Evolutionary conservation across 2,797 vertebrate genomes (phyloP).

Genomic region (Channa striata): DNA sequence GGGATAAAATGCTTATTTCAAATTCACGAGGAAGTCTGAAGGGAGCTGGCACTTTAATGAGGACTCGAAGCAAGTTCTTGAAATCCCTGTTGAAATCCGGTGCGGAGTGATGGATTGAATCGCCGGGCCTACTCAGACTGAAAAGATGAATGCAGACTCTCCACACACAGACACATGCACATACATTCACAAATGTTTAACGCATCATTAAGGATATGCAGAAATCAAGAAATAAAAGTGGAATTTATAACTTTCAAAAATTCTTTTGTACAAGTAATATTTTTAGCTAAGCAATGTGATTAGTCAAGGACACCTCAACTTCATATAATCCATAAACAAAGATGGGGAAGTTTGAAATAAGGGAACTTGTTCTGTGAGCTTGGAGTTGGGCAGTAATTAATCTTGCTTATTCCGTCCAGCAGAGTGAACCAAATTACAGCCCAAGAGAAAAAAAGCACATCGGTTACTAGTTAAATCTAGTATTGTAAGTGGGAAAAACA

Average conservation of each 20-base stretch:
- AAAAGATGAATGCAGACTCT: constrained; percentile 21
- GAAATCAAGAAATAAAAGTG: background rate
- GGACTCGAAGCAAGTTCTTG: constrained; percentile 49
- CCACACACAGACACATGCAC: background rate
- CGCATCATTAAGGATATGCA: constrained; percentile 12
- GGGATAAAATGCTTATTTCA: constrained; percentile 64
- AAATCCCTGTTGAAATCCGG: constrained; percentile 48
- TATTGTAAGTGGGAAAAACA: background rate
- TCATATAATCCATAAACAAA: constrained; percentile 5
- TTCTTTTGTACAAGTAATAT: background rate
- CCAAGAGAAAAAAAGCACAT: constrained; percentile 4
- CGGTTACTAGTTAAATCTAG: background rate
- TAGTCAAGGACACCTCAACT: background rate
- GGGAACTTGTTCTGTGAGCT: background rate
- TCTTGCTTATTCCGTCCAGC: background rate
- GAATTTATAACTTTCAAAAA: constrained; percentile 8
- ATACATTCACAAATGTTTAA: constrained; percentile 1
- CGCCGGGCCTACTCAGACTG: constrained; percentile 17
- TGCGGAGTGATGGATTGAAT: constrained; percentile 52
- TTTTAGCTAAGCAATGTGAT: background rate
- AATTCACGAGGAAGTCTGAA: constrained; percentile 61
- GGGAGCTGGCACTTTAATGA: constrained; percentile 63
- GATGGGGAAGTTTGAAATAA: background rate
- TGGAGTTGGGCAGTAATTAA: constrained; percentile 1
- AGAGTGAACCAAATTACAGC: background rate